Base-by-base conservation (phyloP, 2,888 invertebrate genomes). In the Spialia ferax region DNA sequence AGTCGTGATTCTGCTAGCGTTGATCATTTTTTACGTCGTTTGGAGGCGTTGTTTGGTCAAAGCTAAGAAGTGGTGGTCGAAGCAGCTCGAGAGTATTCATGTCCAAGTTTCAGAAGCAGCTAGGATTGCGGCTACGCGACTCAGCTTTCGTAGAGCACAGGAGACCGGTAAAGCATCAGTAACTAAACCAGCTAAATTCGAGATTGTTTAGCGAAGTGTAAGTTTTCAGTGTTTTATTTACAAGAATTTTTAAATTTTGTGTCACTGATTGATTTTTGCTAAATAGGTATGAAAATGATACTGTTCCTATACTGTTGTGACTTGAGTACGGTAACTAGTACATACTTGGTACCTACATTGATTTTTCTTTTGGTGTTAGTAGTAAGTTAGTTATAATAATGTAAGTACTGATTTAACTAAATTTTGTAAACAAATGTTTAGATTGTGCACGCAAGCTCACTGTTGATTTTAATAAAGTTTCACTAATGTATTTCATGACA, bases 1-100 rank as follows among this genome's bases (percentile, higher is more conserved):
- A 38, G 38, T 38, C 38, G 38, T 38, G 38, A 38, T 38, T n/a
- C 38, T 38, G n/a, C 38, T 38, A 38, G 38, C 38, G n/a, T 38
- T 38, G 38, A 38, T 38, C 38, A 38, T 38, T 38, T 38, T 38
- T 38, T 38, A 38, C 38, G 38, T 38, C 38, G 38, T 38, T 38
- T 38, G 38, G 38, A 38, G 38, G 38, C 38, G 38, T 38, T 38
- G 38, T 38, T 38, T 38, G 38, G 38, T 38, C 38, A 38, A n/a
- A 38, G 38, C 38, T 38, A 38, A 38, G 38, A 38, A 38, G 38
- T 38, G 38, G 38, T 38, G 38, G 38, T 38, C 38, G n/a, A 38
- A 38, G 38, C 38, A 32, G 32, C 32, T 32, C 10, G 32, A 32
- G 11, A 38, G 38, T 38, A 38, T 38, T 38, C 38, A 38, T 13